These are phyloP conservation scores for Erebia palarica DNA, from an alignment of 2,888 invertebrate genomes.

Conservation along the genomic window DNA sequence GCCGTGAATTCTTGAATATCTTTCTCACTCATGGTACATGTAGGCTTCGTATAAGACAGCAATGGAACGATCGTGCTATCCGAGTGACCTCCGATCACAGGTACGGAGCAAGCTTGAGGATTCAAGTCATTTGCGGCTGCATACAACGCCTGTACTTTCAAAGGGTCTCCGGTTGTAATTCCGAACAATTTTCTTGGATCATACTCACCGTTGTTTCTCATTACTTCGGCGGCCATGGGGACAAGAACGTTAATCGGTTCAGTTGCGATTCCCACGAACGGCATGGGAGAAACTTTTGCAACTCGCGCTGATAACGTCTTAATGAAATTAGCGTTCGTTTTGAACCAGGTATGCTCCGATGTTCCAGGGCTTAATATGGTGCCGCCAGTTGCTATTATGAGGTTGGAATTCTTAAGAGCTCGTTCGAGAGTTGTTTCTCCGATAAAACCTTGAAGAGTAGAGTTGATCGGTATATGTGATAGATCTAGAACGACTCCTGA, in stretches of 20 bases:
- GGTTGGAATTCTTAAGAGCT: constrained; percentile 79
- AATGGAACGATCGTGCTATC: constrained; percentile 89
- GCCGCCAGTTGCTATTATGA: constrained; percentile 87
- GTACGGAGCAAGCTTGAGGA: constrained; percentile 86
- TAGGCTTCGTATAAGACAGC: constrained; percentile 86
- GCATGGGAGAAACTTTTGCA: constrained; percentile 57
- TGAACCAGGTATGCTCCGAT: constrained; percentile 83
- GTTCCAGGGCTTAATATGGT: constrained; percentile 83
- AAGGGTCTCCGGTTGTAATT: constrained; percentile 87
- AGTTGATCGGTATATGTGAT: constrained; percentile 69
- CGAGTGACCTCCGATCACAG: constrained; percentile 90
- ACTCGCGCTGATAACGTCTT: constrained; percentile 56
- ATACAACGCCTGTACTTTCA: constrained; percentile 89
- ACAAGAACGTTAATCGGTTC: constrained; percentile 73
- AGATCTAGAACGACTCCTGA: constrained; percentile 72
- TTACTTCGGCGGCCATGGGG: constrained; percentile 72
- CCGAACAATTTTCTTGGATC: constrained; percentile 87
- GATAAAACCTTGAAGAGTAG: constrained; percentile 55
- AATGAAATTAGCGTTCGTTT: constrained; percentile 67
- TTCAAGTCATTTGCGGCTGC: constrained; percentile 84
- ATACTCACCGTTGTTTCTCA: constrained; percentile 69
- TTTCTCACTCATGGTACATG: constrained; percentile 71
- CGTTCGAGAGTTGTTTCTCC: constrained; percentile 55
- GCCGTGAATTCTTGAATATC: constrained; percentile 59
- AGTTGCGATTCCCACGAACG: constrained; percentile 69